phyloP scores from a whole-genome alignment of 2,888 invertebrate genomes.

The Zaprionus bogoriensis region DNA sequence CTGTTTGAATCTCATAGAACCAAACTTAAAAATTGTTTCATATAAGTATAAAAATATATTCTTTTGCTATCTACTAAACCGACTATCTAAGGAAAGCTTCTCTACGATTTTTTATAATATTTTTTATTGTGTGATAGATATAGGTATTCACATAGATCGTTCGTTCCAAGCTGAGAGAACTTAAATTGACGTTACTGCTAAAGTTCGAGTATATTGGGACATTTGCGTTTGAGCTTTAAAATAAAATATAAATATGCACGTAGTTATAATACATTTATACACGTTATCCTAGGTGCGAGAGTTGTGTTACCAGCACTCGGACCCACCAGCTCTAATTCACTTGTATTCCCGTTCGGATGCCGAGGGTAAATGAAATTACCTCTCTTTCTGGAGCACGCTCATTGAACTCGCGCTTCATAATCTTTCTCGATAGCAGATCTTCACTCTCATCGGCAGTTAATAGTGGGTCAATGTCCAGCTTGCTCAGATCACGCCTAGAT shows the following conservation, averaged over 20 bases:
- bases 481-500: conserved; percentile 50
- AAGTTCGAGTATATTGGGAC: conserved; percentile 39
- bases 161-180: conserved; percentile 16
- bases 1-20: too few species aligned
- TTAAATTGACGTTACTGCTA: conserved; percentile 27
- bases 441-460: conserved; percentile 24
- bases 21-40: too few species aligned
- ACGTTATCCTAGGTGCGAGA: conserved; percentile 30
- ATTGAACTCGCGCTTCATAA: conserved; percentile 65
- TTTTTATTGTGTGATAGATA: conserved; percentile 20
- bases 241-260: conserved; percentile 43
- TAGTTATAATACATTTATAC: conserved; percentile 44
- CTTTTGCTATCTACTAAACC: too few species aligned
- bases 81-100: background rate
- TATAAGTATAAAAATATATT: too few species aligned
- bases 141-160: conserved; percentile 25
- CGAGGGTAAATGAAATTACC: conserved; percentile 67
- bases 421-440: conserved; percentile 66
- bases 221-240: conserved; percentile 45
- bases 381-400: conserved; percentile 52
- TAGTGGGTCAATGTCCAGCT: conserved; percentile 25
- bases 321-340: conserved; percentile 49
- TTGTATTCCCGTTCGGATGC: conserved; percentile 61
- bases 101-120: background rate
- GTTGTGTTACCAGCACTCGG: conserved; percentile 16